Evolutionary conservation across 2,888 invertebrate genomes (phyloP).

Genomic region (Campoplex capitator): DNA sequence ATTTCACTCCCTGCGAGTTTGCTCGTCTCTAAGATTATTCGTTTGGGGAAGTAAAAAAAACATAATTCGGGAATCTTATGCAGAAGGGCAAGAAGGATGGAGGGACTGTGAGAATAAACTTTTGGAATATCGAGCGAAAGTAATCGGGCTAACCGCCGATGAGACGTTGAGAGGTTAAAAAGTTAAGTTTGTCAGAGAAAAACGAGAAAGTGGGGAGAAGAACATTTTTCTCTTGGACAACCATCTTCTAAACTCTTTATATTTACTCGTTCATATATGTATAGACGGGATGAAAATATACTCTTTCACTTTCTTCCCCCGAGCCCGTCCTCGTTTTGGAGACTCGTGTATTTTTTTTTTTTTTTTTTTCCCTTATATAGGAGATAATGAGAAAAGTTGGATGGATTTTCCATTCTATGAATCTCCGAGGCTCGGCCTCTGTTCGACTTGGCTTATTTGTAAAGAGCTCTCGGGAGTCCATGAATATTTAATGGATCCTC

Average conservation of each 20-base stretch:
- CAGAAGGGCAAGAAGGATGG: neutral
- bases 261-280: neutral
- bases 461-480: slow-evolving; percentile 44
- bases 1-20: neutral
- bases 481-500: slow-evolving; percentile 64
- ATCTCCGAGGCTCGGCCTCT: slow-evolving; percentile 47
- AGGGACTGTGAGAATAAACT: slow-evolving; percentile 11
- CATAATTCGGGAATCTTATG: neutral
- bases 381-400: slow-evolving; percentile 78
- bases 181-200: slow-evolving; percentile 54
- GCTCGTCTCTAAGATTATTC: neutral
- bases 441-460: slow-evolving; percentile 19
- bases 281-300: neutral
- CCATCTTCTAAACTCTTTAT: neutral
- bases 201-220: slow-evolving; percentile 43
- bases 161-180: slow-evolving; percentile 31
- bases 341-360: slow-evolving; percentile 40
- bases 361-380: slow-evolving; percentile 50
- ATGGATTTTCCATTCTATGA: slow-evolving; percentile 70
- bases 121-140: slow-evolving; percentile 54
- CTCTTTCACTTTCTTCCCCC: slow-evolving; percentile 35
- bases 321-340: slow-evolving; percentile 19
- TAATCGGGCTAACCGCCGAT: slow-evolving; percentile 48
- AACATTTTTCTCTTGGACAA: slow-evolving; percentile 23
- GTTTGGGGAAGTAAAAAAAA: neutral